phyloP scores from a whole-genome alignment of 1,140 invertebrate species.

The Leucophenga varia region DNA sequence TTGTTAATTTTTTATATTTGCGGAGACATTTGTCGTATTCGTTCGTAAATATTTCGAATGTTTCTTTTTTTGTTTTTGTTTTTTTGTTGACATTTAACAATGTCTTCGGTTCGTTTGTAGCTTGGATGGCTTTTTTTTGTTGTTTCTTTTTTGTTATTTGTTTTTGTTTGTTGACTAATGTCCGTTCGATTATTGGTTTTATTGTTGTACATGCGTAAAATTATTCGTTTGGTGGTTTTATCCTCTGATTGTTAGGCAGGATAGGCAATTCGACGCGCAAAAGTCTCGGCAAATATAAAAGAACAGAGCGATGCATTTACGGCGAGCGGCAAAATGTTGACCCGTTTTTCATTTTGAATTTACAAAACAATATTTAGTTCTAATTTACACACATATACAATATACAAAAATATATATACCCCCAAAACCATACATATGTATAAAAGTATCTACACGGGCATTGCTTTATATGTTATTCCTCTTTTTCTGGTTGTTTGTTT shows the following conservation, averaged over 20 bases:
- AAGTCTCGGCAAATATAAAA: slow-evolving; percentile 45
- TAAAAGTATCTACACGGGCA: too few species aligned
- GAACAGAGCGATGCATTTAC: slow-evolving; percentile 42
- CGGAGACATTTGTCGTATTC: slow-evolving; percentile 22
- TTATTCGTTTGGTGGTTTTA: background rate
- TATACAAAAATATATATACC: too few species aligned
- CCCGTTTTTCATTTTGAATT: slow-evolving; percentile 31
- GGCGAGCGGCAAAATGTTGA: slow-evolving; percentile 13
- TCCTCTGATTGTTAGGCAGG: slow-evolving; percentile 34
- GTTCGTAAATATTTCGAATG: background rate
- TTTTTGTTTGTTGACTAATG: slow-evolving; percentile 2
- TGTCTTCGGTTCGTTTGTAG: too few species aligned
- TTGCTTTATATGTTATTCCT: background rate
- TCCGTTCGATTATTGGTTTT: too few species aligned
- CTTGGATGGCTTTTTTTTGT: too few species aligned
- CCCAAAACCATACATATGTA: too few species aligned
- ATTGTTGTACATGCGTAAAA: too few species aligned
- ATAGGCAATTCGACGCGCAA: slow-evolving; percentile 14
- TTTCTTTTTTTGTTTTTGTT: slow-evolving; percentile 1
- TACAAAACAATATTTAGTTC: too few species aligned
- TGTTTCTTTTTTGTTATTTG: slow-evolving; percentile 5
- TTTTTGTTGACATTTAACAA: too few species aligned
- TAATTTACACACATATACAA: too few species aligned
- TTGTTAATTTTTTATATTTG: slow-evolving; percentile 39
- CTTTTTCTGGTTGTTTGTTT: slow-evolving; percentile 3